Percentiles rank a stretch among this genome's conserved stretches.
Conservation (phyloP, 1,140 invertebrate species). For the Carposina sasakii region DNA sequence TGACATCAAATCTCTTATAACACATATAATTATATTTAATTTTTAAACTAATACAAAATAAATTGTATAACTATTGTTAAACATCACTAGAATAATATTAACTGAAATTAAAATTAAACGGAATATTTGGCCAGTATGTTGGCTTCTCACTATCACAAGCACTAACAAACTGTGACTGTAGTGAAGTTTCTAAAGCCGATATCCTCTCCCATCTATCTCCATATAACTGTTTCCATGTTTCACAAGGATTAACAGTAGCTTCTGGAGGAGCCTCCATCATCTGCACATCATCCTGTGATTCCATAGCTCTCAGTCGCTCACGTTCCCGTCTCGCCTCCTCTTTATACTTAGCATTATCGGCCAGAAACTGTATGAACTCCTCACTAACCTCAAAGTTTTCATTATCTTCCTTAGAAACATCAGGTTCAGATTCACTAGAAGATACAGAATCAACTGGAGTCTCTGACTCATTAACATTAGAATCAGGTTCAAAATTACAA, state of each 20-base stretch:
- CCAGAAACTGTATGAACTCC: conserved; percentile 78
- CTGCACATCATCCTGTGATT: conserved; percentile 33
- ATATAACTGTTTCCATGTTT: conserved; percentile 73
- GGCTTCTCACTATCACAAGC: conserved; percentile 77
- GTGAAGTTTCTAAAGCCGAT: conserved; percentile 81
- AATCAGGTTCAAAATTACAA: not conserved
- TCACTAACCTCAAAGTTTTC: conserved; percentile 75
- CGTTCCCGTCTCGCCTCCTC: conserved; percentile 69
- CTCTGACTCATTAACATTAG: not conserved
- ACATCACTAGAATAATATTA: no score
- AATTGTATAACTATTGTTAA: no score
- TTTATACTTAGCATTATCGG: conserved; percentile 71
- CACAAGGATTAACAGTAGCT: conserved; percentile 36
- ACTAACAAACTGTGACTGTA: conserved; percentile 78
- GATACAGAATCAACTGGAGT: conserved; percentile 9
- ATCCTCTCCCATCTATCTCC: conserved; percentile 78
- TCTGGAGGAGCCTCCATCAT: conserved; percentile 32
- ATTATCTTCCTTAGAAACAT: conserved; percentile 23
- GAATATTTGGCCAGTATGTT: conserved; percentile 83
- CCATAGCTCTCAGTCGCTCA: conserved; percentile 60
- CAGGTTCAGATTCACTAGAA: conserved; percentile 8
- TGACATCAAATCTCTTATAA: no score
- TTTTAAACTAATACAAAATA: no score
- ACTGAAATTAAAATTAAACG: conserved; percentile 71
- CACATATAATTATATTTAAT: no score